Conservation (phyloP, 2,888 invertebrate genomes). For the Cryptus armator region DNA sequence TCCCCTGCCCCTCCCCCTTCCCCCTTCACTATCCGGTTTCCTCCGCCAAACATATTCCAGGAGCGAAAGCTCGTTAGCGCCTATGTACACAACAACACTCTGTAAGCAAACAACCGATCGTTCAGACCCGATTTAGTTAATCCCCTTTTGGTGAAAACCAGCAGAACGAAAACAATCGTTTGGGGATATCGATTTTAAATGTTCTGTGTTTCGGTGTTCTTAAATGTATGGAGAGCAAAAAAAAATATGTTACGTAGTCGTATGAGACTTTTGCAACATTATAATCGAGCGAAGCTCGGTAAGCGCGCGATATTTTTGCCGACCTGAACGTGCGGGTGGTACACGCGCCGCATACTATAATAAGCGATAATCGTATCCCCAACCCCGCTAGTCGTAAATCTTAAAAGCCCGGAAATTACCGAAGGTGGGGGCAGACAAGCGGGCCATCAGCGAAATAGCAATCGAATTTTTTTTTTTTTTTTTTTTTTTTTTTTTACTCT, state of each 20-base stretch:
- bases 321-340: background rate
- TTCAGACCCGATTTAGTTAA: slow-evolving; percentile 78
- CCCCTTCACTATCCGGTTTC: slow-evolving; percentile 22
- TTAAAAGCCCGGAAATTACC: slow-evolving; percentile 14
- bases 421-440: background rate
- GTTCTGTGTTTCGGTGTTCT: slow-evolving; percentile 61
- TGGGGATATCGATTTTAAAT: slow-evolving; percentile 51
- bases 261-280: background rate
- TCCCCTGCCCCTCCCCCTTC: background rate
- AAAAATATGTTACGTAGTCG: background rate
- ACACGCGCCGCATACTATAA: slow-evolving; percentile 25
- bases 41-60: slow-evolving; percentile 69
- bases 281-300: slow-evolving; percentile 7
- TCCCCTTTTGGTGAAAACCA: slow-evolving; percentile 73
- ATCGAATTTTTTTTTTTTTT: slow-evolving; percentile 3
- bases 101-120: slow-evolving; percentile 74
- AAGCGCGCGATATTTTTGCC: background rate
- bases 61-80: slow-evolving; percentile 74
- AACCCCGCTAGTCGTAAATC: slow-evolving; percentile 32
- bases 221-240: background rate
- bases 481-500: slow-evolving; percentile 7
- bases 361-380: slow-evolving; percentile 43
- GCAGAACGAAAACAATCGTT: slow-evolving; percentile 73
- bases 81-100: slow-evolving; percentile 68
- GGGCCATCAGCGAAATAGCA: slow-evolving; percentile 25